Evolutionary conservation across 2,888 invertebrate genomes (phyloP), one percentile per base, ranked within the genome.

Genomic region (Caenorhabditis wallacei): DNA sequence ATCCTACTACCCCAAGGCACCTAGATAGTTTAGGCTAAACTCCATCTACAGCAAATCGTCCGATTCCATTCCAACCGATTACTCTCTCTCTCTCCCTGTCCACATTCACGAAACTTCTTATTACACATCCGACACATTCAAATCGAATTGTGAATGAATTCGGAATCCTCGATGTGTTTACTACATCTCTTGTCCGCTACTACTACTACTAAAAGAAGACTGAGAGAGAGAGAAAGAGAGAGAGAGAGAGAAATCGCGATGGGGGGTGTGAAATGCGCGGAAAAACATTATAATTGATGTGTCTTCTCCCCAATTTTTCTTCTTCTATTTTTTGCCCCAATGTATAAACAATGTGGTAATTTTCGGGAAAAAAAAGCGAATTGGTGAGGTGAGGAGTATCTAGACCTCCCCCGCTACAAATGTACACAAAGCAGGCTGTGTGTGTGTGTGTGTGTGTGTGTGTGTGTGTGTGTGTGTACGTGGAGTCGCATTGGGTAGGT

Each of bases 281-380:
- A 56, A 74, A 63, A 74, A 74, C 74, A 74, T 74, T 64, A 74
- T 74, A 74, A 74, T 74, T 74, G 74, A 64, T 74, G 74, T 56
- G 56, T 64, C 51, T 48, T 35, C 54, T 35, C 18, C 18, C 24
- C 57, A 30, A 2, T 43, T 24, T 13, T 20, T 11, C 40, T 18
- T 35, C 20, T 40, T 48, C 8, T 30, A 30, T 30, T 30, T 8
- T 30, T 30, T 8, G 8, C 30, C 30, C 30, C 30, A 30, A 30
- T 30, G 63, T 72, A 63, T 54, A 74, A 64, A 74, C 64, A 74
- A 74, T 74, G 74, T 74, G 74, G 72, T 63, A 26, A 30, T 61
- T 71, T 71, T 71, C 40, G 16, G 11, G 11, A 40, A 40, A 40
- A 16, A 40, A 40, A 35, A 43, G 53, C 35, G n/a, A 37, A 37